Base-by-base conservation (phyloP, 2,888 invertebrate species). In the Acleris sparsana region DNA sequence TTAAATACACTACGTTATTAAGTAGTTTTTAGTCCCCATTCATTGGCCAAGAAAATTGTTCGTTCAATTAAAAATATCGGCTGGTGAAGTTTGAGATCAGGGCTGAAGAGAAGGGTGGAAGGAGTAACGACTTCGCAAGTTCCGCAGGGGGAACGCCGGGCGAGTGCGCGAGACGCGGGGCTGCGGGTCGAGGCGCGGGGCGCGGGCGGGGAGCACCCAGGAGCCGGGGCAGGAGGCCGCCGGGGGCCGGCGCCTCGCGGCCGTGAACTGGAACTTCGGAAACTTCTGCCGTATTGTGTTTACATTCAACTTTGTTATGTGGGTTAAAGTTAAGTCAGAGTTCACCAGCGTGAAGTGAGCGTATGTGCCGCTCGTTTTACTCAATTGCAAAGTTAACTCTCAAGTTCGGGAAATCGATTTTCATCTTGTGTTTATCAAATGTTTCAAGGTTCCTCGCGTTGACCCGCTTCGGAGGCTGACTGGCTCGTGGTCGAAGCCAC, bases 231-330 rank as follows among this genome's bases (percentile, higher is more conserved):
- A 71, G 67, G 72, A 46, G 73, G 65, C 64, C 69, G 73, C 74
- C 73, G 73, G 75, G 78, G 76, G 79, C 79, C 76, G 76, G 76
- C 82, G 79, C 81, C 80, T 79, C 84, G 87, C 91, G 92, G 88
- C 92, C 92, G 87, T 92, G 92, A 91, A 92, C 92, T 88, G 92
- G 83, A 86, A 89, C 88, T 89, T 90, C 80, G 84, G 77, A 88
- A 89, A 90, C 89, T 90, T 90, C 86, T 85, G 84, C 84, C 88
- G 89, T 91, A 92, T 92, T 92, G 92, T 92, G 92, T 92, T 92
- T 92, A 92, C 92, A 92, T 90, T 90, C 87, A 92, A 92, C 92
- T 92, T 92, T 90, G 92, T 92, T 91, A 92, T 92, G 90, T 92
- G 92, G 92, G 92, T 92, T 92, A 92, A 92, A 92, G 92, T 92